Evolutionary conservation across 2,888 invertebrate genomes (phyloP), one percentile per base, ranked within the genome.

Genomic region (Uropetala carovei): DNA sequence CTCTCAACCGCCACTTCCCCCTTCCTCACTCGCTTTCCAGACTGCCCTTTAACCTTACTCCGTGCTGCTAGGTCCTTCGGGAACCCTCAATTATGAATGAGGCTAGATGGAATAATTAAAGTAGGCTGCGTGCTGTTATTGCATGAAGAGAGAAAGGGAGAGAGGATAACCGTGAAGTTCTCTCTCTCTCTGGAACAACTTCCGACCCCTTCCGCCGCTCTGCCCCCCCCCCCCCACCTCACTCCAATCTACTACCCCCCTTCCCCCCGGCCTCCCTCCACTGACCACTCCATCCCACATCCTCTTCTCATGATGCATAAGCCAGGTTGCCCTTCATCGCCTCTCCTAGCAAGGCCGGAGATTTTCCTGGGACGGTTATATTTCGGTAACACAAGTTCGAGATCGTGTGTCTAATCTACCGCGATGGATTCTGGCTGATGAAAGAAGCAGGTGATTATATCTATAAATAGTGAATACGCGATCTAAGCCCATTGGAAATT

Each of bases 61-160:
- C 64, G 83, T 18, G 27, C 83, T 83, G 64, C 64, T 43, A 60
- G 43, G 89, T 89, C 89, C 89, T 89, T 89, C 89, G 89, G 89
- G 89, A 89, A 43, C 89, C 58, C 89, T 89, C 64, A 89, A 89
- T 89, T 89, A 89, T 89, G 89, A 89, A 89, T 89, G 89, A 89
- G 89, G 89, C 89, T 89, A 89, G 89, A 89, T 89, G 89, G 89
- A 89, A 89, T 89, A 89, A 89, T 89, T 89, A 89, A 89, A 89
- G 89, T 89, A 89, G 89, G 89, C 89, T 64, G 60, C n/a, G 89
- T 56, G 89, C 89, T 89, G 89, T 89, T 89, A 89, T 89, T 89
- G 89, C 89, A 60, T 68, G 89, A 64, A 64, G 83, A 83, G 43
- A 57, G 83, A 18, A 56, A 18, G 43, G 30, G 30, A 18, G 86